Evolutionary conservation across 1,140 invertebrate genomes (phyloP), one percentile per base, ranked within the genome.

Genomic region (Drosophila suzukii): DNA sequence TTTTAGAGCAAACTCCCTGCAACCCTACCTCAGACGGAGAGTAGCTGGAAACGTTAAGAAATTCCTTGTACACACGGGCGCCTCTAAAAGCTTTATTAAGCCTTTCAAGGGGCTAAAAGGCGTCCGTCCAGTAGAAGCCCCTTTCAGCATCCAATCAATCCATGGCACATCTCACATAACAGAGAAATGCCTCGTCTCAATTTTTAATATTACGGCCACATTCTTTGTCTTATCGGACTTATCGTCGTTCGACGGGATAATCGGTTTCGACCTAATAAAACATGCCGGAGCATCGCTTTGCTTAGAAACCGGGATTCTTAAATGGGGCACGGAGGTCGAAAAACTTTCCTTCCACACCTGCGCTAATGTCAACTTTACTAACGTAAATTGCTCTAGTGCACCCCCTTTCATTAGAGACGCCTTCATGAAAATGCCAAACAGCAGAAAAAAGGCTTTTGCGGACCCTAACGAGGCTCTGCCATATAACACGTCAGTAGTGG

Each of bases 321-420:
- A 41, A 41, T 41, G n/a, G n/a, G n/a, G 39, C 39, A 41, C 13
- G 6, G 13, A 41, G 6, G 39, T n/a, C 1, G n/a, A 41, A 7
- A 17, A 44, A 44, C 8, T 44, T 43, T 17, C 7, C 8, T 20
- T 65, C 11, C 43, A 56, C n/a, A 41, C 51, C 20, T 65, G 61
- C n/a, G 20, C 43, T 20, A 6, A 55, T 47, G 51, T 65, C 20
- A 41, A 55, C 49, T 56, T 47, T 15, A 58, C 32, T 30, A 55
- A 46, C 6, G 60, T 54, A n/a, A 32, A 47, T 54, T 63, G 47
- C 36, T 47, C 46, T 15, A 44, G 44, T 39, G 59, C 59, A 32
- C 38, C 47, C n/a, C n/a, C 36, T 15, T 11, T 27, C 6, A 12
- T 17, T 11, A 50, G 43, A 51, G 10, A 39, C 6, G 17, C 46